These are phyloP conservation scores for Megathymus violae DNA, from an alignment of 1,140 invertebrate genomes.

Conservation along the genomic window DNA sequence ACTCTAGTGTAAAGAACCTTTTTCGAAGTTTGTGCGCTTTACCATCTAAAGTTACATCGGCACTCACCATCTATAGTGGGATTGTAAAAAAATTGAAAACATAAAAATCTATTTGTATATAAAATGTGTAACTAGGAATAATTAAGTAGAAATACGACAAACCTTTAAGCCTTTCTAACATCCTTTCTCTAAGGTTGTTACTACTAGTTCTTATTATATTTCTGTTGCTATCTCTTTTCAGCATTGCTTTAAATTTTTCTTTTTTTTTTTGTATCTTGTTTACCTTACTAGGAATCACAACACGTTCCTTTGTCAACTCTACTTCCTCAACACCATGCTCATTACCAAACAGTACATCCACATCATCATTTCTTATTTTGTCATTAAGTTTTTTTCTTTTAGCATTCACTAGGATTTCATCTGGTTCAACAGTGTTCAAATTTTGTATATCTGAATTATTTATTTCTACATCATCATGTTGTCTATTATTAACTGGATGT, in stretches of 20 bases:
- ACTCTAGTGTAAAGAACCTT: too few species aligned
- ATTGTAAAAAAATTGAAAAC: not conserved
- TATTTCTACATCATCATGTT: conserved; percentile 11
- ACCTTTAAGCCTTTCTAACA: conserved; percentile 78
- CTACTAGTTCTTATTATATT: conserved; percentile 55
- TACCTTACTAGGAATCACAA: conserved; percentile 7
- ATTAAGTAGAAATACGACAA: too few species aligned
- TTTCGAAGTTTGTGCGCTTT: too few species aligned
- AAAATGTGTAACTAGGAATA: too few species aligned
- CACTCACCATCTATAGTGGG: too few species aligned
- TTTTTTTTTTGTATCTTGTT: conserved; percentile 45
- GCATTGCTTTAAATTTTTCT: conserved; percentile 45
- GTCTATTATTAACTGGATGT: conserved; percentile 5
- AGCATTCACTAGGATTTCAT: conserved; percentile 60
- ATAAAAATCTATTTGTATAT: too few species aligned
- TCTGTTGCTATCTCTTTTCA: conserved; percentile 49
- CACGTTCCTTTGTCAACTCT: conserved; percentile 28
- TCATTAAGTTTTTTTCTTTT: conserved; percentile 61
- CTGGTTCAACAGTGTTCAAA: conserved; percentile 49
- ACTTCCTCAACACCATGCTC: conserved; percentile 10
- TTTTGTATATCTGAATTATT: conserved; percentile 39
- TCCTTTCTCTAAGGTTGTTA: conserved; percentile 67
- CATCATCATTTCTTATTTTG: conserved; percentile 53
- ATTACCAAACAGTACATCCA: conserved; percentile 51
- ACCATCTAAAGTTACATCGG: too few species aligned